Base-by-base conservation (phyloP, 2,888 invertebrate species). In the Caenorhabditis uteleia region DNA sequence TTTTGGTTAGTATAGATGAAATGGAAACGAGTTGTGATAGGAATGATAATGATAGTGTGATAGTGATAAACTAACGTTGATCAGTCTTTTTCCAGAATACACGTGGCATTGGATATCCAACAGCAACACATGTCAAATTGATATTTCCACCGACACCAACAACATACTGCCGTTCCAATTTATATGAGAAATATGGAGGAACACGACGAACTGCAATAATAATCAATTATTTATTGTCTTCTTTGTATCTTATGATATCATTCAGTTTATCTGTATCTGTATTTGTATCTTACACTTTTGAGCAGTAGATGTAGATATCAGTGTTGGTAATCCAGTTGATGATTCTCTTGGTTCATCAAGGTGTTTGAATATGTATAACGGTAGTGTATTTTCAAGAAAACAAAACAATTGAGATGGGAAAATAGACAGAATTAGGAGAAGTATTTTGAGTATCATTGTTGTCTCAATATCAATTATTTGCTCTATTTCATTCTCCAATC, bases 91-190 rank as follows among this genome's bases (percentile, higher is more conserved):
- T 83, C 86, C 86, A 87, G 85, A 92, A 93, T 51, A 98, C 95
- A 78, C 89, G 90, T 1, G 97, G 98, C 95, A 97, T 95, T 6
- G 97, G 97, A 0, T 95, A 93, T 20, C 98, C 97, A 27, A 93
- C 91, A 10, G 97, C 97, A 53, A 95, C 93, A 85, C 98, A 98
- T 56, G 93, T 93, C 72, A 98, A 87, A 84, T 93, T 95, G 75
- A 95, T 87, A 83, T 90, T 90, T 0, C 91, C 90, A 14, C 94
- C 94, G 46, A 94, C 88, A 89, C 91, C 92, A 49, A 97, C 94
- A 84, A 94, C 93, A 73, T 89, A 91, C 47, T 90, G 86, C 12
- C 89, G 87, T 38, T 91, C 90, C 61, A 95, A 94, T 20, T 91
- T 91, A 69, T 92, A 91, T 14, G 95, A 92, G 86, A 98, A 98